phyloP scores from a whole-genome alignment of 2,797 vertebrate genomes.

The Pseudochromis fuscus region DNA sequence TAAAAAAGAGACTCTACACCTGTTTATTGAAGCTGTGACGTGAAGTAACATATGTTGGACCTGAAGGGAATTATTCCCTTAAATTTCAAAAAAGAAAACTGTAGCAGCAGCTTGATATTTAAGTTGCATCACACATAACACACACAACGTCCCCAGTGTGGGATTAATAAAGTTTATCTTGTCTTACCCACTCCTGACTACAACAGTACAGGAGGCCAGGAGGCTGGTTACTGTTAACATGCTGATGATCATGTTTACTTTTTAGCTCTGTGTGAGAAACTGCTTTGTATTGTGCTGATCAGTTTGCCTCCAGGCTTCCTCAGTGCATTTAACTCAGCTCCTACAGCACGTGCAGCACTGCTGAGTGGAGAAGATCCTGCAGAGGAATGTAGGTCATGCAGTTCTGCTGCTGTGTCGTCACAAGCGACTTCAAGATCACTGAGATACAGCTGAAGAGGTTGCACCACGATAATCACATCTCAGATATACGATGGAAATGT shows the following conservation, averaged over 20 bases:
- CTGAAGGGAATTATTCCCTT: too few species aligned
- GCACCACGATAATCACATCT: background rate
- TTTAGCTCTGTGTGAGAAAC: background rate
- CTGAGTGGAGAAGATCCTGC: slow-evolving; percentile 3
- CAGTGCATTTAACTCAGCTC: slow-evolving; percentile 29
- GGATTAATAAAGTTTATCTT: too few species aligned
- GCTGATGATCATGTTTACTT: background rate
- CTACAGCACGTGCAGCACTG: slow-evolving; percentile 10
- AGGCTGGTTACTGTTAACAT: background rate
- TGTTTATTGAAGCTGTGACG: too few species aligned
- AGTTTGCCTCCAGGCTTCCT: slow-evolving; percentile 13
- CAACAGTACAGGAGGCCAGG: too few species aligned
- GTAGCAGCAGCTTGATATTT: too few species aligned
- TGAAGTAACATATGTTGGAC: too few species aligned
- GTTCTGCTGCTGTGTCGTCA: slow-evolving; percentile 17
- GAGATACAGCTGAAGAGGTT: slow-evolving; percentile 14
- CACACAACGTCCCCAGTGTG: too few species aligned
- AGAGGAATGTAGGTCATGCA: slow-evolving; percentile 54
- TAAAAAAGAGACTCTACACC: too few species aligned
- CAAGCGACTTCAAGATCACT: background rate
- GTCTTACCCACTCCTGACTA: too few species aligned
- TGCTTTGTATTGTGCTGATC: slow-evolving; percentile 12
- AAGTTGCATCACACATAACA: too few species aligned
- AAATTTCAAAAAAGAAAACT: too few species aligned
- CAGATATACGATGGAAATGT: background rate